phyloP scores from a whole-genome alignment of 1,140 invertebrate genomes.

The Drosophila tani region DNA sequence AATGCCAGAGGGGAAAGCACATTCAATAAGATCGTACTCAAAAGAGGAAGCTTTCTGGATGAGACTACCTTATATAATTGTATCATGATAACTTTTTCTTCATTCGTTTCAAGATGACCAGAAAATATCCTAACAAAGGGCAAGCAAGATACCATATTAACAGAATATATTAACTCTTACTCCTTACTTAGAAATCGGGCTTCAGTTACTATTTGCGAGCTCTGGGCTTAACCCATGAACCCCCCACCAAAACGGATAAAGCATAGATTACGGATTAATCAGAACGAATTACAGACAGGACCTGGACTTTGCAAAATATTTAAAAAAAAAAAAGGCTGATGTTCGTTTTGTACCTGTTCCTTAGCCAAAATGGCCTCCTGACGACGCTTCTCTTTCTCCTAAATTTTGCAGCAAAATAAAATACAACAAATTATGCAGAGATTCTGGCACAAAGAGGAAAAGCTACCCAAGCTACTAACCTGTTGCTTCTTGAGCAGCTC shows the following conservation, averaged over 20 bases:
- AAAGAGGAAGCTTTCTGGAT: too few species aligned
- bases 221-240: not conserved
- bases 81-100: too few species aligned
- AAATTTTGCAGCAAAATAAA: conserved; percentile 84
- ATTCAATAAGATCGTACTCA: too few species aligned
- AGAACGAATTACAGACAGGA: conserved; percentile 9
- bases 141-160: too few species aligned
- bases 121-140: too few species aligned
- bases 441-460: not conserved
- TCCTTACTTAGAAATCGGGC: too few species aligned
- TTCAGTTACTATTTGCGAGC: not conserved
- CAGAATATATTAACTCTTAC: too few species aligned
- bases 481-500: conserved; percentile 94
- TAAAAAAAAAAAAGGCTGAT: conserved; percentile 50
- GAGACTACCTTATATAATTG: too few species aligned
- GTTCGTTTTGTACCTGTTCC: conserved; percentile 90
- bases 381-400: conserved; percentile 95
- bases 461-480: conserved; percentile 85
- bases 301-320: not conserved
- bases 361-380: conserved; percentile 94
- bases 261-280: not conserved
- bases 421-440: conserved; percentile 23
- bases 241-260: not conserved
- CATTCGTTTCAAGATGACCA: too few species aligned
- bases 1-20: too few species aligned